Evolutionary conservation across 2,113 vertebrate genomes (phyloP).

Genomic region (Tringa solitaria): DNA sequence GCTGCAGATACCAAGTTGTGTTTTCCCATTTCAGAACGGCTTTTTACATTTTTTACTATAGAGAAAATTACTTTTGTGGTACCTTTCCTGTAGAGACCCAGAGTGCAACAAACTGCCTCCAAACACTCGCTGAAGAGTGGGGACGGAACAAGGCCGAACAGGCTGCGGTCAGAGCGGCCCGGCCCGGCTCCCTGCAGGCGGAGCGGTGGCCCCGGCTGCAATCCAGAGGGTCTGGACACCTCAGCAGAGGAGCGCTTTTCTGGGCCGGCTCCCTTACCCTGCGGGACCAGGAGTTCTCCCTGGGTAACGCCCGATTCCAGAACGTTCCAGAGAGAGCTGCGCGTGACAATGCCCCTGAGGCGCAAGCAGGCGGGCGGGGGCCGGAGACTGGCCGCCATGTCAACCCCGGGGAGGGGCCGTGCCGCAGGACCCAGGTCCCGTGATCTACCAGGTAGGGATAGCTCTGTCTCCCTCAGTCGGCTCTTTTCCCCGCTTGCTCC

Average conservation of each 20-base stretch:
- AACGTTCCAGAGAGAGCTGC: neutral
- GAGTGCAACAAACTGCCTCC: too few relatives aligned
- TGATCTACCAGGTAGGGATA: neutral
- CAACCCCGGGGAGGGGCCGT: neutral
- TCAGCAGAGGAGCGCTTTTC: neutral
- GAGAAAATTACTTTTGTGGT: neutral
- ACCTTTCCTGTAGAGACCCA: neutral
- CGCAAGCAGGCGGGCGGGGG: too few relatives aligned
- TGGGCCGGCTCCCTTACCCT: neutral
- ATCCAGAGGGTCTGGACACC: too few relatives aligned
- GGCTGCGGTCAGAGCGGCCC: neutral
- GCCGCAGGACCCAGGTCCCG: neutral
- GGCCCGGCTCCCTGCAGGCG: too few relatives aligned
- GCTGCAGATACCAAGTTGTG: neutral
- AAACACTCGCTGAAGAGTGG: neutral
- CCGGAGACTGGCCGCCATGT: neutral
- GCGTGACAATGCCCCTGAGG: neutral
- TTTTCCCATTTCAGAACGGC: neutral
- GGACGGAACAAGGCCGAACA: neutral
- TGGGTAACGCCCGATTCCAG: neutral
- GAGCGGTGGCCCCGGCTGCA: too few relatives aligned
- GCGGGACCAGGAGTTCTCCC: neutral
- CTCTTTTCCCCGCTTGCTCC: neutral
- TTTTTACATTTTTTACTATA: neutral
- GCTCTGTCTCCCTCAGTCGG: neutral